phyloP scores from a whole-genome alignment of 2,113 vertebrate species.

The Polypterus bichir region DNA sequence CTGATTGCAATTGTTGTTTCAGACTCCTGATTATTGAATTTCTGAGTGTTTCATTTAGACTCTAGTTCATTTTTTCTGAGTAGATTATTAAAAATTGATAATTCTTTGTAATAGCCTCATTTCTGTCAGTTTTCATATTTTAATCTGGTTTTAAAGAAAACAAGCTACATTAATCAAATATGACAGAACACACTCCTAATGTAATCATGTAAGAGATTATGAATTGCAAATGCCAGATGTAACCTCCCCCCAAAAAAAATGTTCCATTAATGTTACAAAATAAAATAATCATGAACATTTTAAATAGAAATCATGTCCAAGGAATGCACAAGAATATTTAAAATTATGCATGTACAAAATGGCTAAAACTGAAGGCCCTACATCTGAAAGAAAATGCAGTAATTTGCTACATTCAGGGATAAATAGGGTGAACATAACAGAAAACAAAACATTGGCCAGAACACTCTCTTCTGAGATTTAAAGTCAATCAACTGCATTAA shows the following conservation, averaged over 20 bases:
- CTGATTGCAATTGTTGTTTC: constrained; percentile 44
- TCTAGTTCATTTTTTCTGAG: constrained; percentile 42
- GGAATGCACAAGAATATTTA: constrained; percentile 45
- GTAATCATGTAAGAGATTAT: constrained; percentile 85
- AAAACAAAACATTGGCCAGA: too few relatives aligned
- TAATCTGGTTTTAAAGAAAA: constrained; percentile 82
- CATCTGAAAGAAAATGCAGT: constrained; percentile 21
- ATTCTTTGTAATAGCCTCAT: constrained; percentile 82
- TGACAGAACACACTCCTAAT: constrained; percentile 94
- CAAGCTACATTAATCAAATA: constrained; percentile 88
- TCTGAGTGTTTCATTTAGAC: constrained; percentile 34
- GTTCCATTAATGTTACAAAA: constrained; percentile 79
- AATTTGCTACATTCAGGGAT: too few relatives aligned
- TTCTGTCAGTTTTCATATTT: constrained; percentile 88
- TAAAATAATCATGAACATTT: constrained; percentile 91
- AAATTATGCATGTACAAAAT: constrained; percentile 40
- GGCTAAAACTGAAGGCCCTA: constrained; percentile 35
- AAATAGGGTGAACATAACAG: too few relatives aligned
- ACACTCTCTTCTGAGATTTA: too few relatives aligned
- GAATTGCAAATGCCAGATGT: constrained; percentile 82
- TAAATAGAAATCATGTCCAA: constrained; percentile 55
- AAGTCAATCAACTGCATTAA: too few relatives aligned
- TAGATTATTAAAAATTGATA: constrained; percentile 77
- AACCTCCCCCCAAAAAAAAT: constrained; percentile 43
- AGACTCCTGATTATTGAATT: constrained; percentile 50